Percentiles rank a stretch among this genome's conserved stretches.
phyloP scores from a whole-genome alignment of 2,888 invertebrate genomes.

The Laothoe populi region DNA sequence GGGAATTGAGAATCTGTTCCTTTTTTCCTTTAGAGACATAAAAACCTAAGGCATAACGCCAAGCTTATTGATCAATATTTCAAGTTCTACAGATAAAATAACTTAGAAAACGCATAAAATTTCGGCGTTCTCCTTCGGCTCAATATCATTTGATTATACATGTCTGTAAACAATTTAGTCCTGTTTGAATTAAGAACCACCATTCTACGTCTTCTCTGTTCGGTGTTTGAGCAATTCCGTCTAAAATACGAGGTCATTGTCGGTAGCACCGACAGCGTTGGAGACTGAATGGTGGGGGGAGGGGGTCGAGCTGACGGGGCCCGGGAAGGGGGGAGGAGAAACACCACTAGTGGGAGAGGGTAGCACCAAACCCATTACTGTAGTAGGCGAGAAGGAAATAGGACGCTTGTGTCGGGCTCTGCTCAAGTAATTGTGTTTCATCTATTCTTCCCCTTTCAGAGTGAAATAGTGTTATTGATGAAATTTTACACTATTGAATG shows the following conservation, averaged over 20 bases:
- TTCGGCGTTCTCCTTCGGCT: background rate
- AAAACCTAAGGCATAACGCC: no score
- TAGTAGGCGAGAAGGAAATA: slow-evolving; percentile 81
- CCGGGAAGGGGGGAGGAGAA: slow-evolving; percentile 53
- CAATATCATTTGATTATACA: slow-evolving; percentile 6
- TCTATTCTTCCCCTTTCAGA: slow-evolving; percentile 67
- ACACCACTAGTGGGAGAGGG: slow-evolving; percentile 52
- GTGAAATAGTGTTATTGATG: slow-evolving; percentile 55
- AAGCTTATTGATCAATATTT: background rate
- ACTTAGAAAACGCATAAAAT: background rate
- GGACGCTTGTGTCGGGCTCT: slow-evolving; percentile 75
- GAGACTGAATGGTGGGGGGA: slow-evolving; percentile 60
- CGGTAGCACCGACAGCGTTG: slow-evolving; percentile 79
- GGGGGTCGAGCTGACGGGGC: slow-evolving; percentile 49
- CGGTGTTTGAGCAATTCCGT: slow-evolving; percentile 82
- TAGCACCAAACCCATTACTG: slow-evolving; percentile 71
- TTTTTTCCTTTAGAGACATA: no score
- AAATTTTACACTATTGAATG: slow-evolving; percentile 47
- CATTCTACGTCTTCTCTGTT: slow-evolving; percentile 78
- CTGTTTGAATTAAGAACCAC: slow-evolving; percentile 34
- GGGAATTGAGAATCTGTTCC: no score
- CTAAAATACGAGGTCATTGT: slow-evolving; percentile 85
- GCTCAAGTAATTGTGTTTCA: slow-evolving; percentile 81
- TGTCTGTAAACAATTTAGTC: slow-evolving; percentile 2
- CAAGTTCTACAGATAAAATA: background rate